phyloP scores from a whole-genome alignment of 2,888 invertebrate species.

The Apodemia mormo region DNA sequence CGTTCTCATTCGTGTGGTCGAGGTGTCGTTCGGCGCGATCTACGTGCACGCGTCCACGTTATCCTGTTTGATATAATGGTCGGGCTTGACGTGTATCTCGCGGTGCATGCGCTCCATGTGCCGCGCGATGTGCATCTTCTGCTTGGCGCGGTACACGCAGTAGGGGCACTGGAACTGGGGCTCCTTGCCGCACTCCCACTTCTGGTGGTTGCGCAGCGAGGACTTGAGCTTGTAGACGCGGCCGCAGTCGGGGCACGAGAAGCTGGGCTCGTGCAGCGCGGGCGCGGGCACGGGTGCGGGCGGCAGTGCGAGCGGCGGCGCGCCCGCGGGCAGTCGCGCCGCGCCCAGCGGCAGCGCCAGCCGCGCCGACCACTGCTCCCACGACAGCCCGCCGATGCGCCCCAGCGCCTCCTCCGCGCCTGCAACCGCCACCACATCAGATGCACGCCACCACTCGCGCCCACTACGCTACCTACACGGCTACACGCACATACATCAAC shows the following conservation, averaged over 20 bases:
- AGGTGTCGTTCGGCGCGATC: slow-evolving; percentile 26
- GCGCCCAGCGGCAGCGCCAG: slow-evolving; percentile 86
- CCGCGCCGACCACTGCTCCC: slow-evolving; percentile 89
- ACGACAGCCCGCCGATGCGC: slow-evolving; percentile 85
- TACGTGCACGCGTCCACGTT: slow-evolving; percentile 79
- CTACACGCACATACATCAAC: slow-evolving; percentile 46
- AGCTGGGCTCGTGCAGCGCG: slow-evolving; percentile 70
- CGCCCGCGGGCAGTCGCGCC: slow-evolving; percentile 88
- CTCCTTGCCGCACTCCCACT: slow-evolving; percentile 93
- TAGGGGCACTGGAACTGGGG: slow-evolving; percentile 91
- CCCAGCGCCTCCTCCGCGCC: slow-evolving; percentile 85
- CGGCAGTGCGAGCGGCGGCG: slow-evolving; percentile 86
- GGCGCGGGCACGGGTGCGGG: slow-evolving; percentile 50
- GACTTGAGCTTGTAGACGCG: slow-evolving; percentile 93
- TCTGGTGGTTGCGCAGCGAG: slow-evolving; percentile 90
- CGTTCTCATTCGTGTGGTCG: background rate
- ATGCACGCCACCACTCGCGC: slow-evolving; percentile 35
- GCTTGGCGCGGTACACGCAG: slow-evolving; percentile 91
- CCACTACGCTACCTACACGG: slow-evolving; percentile 40
- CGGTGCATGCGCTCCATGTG: slow-evolving; percentile 93
- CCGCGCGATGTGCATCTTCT: slow-evolving; percentile 91
- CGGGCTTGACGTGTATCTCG: slow-evolving; percentile 80
- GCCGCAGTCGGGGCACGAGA: slow-evolving; percentile 91
- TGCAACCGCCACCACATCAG: slow-evolving; percentile 57
- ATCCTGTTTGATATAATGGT: slow-evolving; percentile 75